Conservation (phyloP, 2,888 invertebrate species). For the Arrhopalites spinosus region DNA sequence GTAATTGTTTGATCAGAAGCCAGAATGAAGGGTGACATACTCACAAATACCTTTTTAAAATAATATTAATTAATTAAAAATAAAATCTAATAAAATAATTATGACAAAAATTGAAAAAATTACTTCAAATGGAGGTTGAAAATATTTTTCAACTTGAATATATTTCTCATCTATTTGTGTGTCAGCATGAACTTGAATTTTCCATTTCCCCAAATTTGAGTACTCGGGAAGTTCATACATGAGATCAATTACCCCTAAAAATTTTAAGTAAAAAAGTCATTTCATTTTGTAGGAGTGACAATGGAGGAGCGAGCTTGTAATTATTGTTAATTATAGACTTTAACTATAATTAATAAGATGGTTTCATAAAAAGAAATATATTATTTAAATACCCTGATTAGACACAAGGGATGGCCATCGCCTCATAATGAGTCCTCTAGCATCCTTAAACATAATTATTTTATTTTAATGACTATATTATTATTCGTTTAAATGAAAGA, state of each 20-base stretch:
- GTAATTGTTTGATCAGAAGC: slow-evolving; percentile 58
- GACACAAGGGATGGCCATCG: slow-evolving; percentile 60
- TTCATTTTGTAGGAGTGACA: neutral
- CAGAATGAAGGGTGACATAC: slow-evolving; percentile 58
- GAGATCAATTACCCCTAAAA: slow-evolving; percentile 59
- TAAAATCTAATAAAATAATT: neutral
- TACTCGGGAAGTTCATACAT: slow-evolving; percentile 58
- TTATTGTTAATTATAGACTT: neutral
- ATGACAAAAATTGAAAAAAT: neutral
- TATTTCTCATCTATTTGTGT: slow-evolving; percentile 58
- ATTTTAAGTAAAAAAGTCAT: too few relatives aligned
- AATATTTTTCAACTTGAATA: slow-evolving; percentile 60
- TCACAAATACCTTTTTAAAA: slow-evolving; percentile 58
- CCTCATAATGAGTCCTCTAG: slow-evolving; percentile 60
- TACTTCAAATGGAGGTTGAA: slow-evolving; percentile 60
- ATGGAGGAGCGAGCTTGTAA: neutral
- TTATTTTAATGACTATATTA: too few relatives aligned
- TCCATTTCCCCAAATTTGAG: slow-evolving; percentile 60
- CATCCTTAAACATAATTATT: slow-evolving; percentile 57
- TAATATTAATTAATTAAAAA: slow-evolving; percentile 13
- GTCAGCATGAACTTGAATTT: slow-evolving; percentile 58
- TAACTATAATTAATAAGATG: neutral
- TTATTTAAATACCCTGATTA: slow-evolving; percentile 58
- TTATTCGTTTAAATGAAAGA: too few relatives aligned
- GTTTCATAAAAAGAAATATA: neutral